Percentiles rank a stretch among this genome's conserved stretches.
Evolutionary conservation across 1,140 invertebrate genomes (phyloP).

Genomic region (Centruroides vittatus): DNA sequence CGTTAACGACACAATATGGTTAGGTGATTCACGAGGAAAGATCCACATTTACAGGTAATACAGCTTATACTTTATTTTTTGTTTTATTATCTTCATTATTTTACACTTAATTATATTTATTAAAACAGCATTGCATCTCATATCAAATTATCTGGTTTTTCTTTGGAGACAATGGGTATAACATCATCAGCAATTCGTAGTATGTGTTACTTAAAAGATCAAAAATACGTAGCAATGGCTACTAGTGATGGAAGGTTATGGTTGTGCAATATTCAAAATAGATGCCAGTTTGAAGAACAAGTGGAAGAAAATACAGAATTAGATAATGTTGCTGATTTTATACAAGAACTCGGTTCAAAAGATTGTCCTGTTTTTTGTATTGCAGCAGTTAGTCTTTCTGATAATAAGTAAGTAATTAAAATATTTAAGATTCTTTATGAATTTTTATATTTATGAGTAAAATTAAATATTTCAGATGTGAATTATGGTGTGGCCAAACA

Average conservation of each 20-base stretch:
- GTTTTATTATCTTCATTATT: background rate
- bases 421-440: background rate
- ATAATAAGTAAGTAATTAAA: conserved; percentile 8
- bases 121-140: conserved; percentile 14
- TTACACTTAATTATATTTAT: background rate
- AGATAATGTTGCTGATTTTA: background rate
- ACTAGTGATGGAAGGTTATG: conserved; percentile 57
- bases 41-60: conserved; percentile 51
- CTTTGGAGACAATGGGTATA: conserved; percentile 34
- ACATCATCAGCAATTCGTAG: conserved; percentile 40
- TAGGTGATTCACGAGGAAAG: conserved; percentile 63
- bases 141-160: conserved; percentile 27
- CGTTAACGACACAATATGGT: conserved; percentile 59
- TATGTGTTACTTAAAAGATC: conserved; percentile 44
- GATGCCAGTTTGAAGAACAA: background rate
- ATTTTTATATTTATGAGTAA: background rate
- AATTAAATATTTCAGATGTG: conserved; percentile 26
- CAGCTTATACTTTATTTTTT: background rate
- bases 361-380: conserved; percentile 36
- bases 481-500: conserved; percentile 61
- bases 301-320: background rate
- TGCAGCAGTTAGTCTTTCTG: conserved; percentile 26
- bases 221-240: conserved; percentile 54
- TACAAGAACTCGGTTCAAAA: conserved; percentile 41
- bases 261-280: conserved; percentile 37